These are phyloP conservation scores for Oryzias curvinotus DNA, from an alignment of 2,113 vertebrate genomes.

Conservation along the genomic window DNA sequence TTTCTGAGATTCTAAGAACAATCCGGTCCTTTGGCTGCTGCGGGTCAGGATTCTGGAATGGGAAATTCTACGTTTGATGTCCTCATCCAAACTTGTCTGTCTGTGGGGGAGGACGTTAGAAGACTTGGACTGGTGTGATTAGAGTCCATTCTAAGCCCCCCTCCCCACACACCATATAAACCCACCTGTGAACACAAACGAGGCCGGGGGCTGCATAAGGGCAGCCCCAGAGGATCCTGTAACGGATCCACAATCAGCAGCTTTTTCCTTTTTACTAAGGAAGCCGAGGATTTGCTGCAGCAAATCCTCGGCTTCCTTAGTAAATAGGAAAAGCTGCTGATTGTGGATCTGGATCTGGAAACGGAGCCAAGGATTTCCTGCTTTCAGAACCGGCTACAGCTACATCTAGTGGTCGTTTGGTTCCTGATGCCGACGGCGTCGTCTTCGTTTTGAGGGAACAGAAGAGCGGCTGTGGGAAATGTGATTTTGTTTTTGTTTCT, in stretches of 20 bases:
- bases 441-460: slow-evolving; percentile 12
- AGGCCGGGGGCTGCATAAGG: not conserved
- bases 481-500: slow-evolving; percentile 5
- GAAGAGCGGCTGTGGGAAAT: slow-evolving; percentile 21
- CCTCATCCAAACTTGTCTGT: not conserved
- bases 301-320: too few relatives aligned
- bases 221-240: not conserved
- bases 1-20: too few relatives aligned
- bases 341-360: too few relatives aligned
- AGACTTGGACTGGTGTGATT: slow-evolving; percentile 24
- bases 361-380: too few relatives aligned
- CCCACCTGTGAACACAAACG: slow-evolving; percentile 36
- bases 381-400: slow-evolving; percentile 18
- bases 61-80: not conserved
- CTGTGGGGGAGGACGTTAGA: not conserved
- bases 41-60: not conserved
- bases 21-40: too few relatives aligned
- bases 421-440: not conserved
- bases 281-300: too few relatives aligned
- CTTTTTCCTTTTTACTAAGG: not conserved
- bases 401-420: slow-evolving; percentile 32
- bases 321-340: too few relatives aligned
- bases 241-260: not conserved
- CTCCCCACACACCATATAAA: slow-evolving; percentile 15
- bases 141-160: slow-evolving; percentile 15